Evolutionary conservation across 2,113 vertebrate genomes (phyloP).

Genomic region (Leucoraja erinaceus): DNA sequence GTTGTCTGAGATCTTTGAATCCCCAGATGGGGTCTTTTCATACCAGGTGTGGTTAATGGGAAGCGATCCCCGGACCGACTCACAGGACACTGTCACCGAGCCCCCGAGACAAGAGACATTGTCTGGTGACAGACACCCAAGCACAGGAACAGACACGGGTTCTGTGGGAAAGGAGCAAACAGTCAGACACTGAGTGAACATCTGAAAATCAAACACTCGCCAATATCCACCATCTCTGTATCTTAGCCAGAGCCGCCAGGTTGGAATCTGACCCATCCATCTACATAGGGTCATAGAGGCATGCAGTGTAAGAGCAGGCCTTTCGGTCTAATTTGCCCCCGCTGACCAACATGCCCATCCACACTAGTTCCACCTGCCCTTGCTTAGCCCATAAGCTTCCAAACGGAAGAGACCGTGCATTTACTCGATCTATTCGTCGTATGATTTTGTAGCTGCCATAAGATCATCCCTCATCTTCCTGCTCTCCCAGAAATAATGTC

Average conservation of each 20-base stretch:
- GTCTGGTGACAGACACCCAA: not conserved
- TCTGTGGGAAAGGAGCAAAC: not conserved
- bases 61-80: not conserved
- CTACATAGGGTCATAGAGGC: too few species aligned
- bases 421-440: too few species aligned
- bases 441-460: too few species aligned
- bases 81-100: not conserved
- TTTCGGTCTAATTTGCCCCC: too few species aligned
- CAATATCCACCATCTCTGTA: not conserved
- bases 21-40: not conserved
- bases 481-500: too few species aligned
- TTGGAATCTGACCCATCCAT: not conserved
- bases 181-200: not conserved
- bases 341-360: too few species aligned
- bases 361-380: too few species aligned
- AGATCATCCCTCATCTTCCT: too few species aligned
- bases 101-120: not conserved
- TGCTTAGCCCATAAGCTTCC: too few species aligned
- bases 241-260: not conserved
- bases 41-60: conserved; percentile 3
- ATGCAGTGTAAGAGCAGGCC: too few species aligned
- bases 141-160: not conserved
- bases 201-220: not conserved
- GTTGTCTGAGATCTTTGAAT: not conserved
- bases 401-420: too few species aligned